Evolutionary conservation across 2,888 invertebrate species (phyloP).

Genomic region (Sminthurides aquaticus): DNA sequence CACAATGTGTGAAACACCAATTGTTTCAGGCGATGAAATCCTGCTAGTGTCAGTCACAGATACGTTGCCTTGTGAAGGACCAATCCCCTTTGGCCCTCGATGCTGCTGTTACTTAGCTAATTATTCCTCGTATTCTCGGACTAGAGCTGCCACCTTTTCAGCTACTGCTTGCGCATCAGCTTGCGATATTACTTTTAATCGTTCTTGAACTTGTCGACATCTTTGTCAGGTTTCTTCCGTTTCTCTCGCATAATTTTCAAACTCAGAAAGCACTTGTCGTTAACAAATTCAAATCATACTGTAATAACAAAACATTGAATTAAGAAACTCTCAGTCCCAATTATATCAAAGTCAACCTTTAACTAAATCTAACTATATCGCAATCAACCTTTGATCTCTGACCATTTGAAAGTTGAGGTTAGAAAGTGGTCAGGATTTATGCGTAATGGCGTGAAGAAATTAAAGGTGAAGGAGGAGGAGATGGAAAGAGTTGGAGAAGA

Average conservation of each 20-base stretch:
- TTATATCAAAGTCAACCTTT: too few relatives aligned
- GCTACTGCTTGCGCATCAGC: conserved; percentile 52
- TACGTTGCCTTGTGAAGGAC: neutral
- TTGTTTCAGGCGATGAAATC: conserved; percentile 1
- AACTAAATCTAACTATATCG: too few relatives aligned
- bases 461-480: too few relatives aligned
- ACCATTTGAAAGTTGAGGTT: too few relatives aligned
- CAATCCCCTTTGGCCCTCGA: neutral
- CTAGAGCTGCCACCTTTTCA: conserved; percentile 25
- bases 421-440: too few relatives aligned
- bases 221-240: conserved; percentile 47
- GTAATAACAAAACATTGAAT: conserved; percentile 36
- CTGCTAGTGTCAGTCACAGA: neutral
- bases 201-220: neutral
- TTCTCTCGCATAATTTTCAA: conserved; percentile 60
- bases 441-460: too few relatives aligned
- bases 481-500: too few relatives aligned
- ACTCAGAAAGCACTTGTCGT: conserved; percentile 61
- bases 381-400: too few relatives aligned
- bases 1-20: neutral
- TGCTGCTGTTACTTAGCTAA: conserved; percentile 11
- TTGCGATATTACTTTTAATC: conserved; percentile 54
- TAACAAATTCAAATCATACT: conserved; percentile 70
- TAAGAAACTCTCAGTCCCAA: too few relatives aligned
- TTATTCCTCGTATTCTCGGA: conserved; percentile 19